Evolutionary conservation across 2,888 invertebrate genomes (phyloP), one percentile per base, ranked within the genome.

Genomic region (Silvanus unidentatus): DNA sequence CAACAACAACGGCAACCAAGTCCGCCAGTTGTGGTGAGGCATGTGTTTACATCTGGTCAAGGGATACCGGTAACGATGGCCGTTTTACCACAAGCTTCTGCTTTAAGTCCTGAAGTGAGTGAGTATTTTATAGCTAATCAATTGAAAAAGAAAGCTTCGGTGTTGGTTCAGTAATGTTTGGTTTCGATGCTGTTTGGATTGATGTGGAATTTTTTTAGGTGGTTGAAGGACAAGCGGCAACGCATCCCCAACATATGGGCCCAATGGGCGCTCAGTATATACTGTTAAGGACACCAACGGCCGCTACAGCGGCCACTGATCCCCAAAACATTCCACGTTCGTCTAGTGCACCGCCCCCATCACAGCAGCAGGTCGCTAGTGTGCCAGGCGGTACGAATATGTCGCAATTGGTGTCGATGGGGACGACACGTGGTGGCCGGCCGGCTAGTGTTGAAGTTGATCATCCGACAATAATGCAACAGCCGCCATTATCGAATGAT

Each of bases 331-430:
- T 86, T 5, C 89, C 90, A 1, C 77, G 91, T 42, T 89, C 91
- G 1, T 88, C 89, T 1, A 90, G 89, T 65, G 90, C 91, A 1
- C 90, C 89, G 10, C 87, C 90, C 9, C 77, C 83, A 39, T 68
- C 68, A 35, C 70, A 67, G 40, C 70, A 62, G 47, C 58, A 61
- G 6, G 22, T 22, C 3, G 3, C 22, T 3, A 22, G 8, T 22
- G 22, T 22, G 13, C 42, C 37, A 14, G 37, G 55, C 45, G 43
- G 55, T 34, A 50, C 65, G 14, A 59, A 62, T 29, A 57, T 61
- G 27, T 63, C 65, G 1, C 68, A 58, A 34, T 52, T 68, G 13
- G 62, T 66, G 60, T 59, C 73, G 22, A 70, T 74, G 44, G 73
- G 73, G 49, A 72, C 73, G 48, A 9, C 15, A 15, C 32, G 32